Conservation (phyloP, 2,888 invertebrate genomes). For the Drosophila putrida region DNA sequence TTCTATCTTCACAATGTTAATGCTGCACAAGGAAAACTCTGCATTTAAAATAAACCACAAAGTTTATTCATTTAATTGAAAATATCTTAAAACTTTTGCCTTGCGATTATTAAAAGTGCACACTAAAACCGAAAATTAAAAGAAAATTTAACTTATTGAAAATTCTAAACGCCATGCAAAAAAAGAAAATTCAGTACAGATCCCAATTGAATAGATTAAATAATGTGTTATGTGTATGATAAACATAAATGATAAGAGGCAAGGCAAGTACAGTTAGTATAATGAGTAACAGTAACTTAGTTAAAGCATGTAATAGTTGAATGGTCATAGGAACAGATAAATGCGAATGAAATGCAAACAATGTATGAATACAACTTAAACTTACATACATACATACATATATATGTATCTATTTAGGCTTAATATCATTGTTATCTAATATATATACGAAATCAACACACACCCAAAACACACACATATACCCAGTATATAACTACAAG, state of each 20-base stretch:
- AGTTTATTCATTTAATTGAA: slow-evolving; percentile 59
- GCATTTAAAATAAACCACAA: slow-evolving; percentile 75
- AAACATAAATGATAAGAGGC: slow-evolving; percentile 57
- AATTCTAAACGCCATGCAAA: slow-evolving; percentile 46
- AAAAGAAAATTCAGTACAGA: slow-evolving; percentile 34
- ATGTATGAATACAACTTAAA: slow-evolving; percentile 73
- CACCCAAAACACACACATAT: slow-evolving; percentile 35
- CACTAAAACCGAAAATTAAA: slow-evolving; percentile 8
- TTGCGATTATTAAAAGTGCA: slow-evolving; percentile 55
- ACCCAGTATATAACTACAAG: slow-evolving; percentile 58
- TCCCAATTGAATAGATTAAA: slow-evolving; percentile 46
- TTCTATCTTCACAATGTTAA: slow-evolving; percentile 77
- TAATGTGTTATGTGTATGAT: slow-evolving; percentile 78
- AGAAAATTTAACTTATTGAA: slow-evolving; percentile 32
- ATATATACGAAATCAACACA: slow-evolving; percentile 52
- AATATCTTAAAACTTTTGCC: slow-evolving; percentile 52
- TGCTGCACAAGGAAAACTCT: slow-evolving; percentile 83
- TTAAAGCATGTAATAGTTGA: slow-evolving; percentile 77
- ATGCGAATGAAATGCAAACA: slow-evolving; percentile 59
- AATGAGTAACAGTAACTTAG: slow-evolving; percentile 71
- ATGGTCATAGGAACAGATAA: slow-evolving; percentile 54
- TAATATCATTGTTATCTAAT: slow-evolving; percentile 82
- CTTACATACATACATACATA: slow-evolving; percentile 56
- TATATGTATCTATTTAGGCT: slow-evolving; percentile 72
- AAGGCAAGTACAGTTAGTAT: slow-evolving; percentile 72